Evolutionary conservation across 2,888 invertebrate genomes (phyloP), one percentile per base, ranked within the genome.

Genomic region (Bhutanitis thaidina): DNA sequence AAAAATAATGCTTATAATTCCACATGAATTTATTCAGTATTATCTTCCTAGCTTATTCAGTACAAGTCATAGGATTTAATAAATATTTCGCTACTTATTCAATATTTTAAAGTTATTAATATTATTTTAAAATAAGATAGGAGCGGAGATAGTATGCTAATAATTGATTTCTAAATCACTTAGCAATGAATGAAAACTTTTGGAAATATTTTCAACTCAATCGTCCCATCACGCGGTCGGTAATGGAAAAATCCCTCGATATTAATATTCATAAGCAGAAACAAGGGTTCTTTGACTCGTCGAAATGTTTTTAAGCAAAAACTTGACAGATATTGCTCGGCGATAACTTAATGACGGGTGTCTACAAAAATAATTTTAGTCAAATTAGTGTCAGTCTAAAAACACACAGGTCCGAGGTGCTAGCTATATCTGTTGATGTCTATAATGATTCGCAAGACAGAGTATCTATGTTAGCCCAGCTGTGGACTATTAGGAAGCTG

Each of bases 191-290:
- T 60, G 62, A 56, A 72, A 72, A 71, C 61, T 73, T 69, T 65
- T 66, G 32, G 64, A 73, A 75, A 75, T 76, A 68, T 77, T 74
- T 77, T 73, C 73, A 60, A 58, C 60, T 53, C 66, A 68, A 66
- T 65, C 68, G 67, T 69, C 67, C 65, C 46, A 38, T 29, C 40
- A 49, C 52, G 56, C 49, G 49, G 47, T 41, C 48, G 69, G 72
- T 77, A 76, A 77, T 78, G 77, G 78, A 75, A 79, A 77, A 77
- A 75, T 75, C 69, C 71, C 64, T 36, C 55, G 52, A 57, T 73
- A 74, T 79, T 76, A 76, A 77, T 78, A 78, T 80, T 78, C 76
- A 79, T 79, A 74, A 71, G 71, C 58, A 61, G 67, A 67, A 64
- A 64, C 59, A 61, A 41, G 52, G 43, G 52, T 52, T 63, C 61